Evolutionary conservation across 1,140 invertebrate species (phyloP).

Genomic region (Drosophila persimilis): DNA sequence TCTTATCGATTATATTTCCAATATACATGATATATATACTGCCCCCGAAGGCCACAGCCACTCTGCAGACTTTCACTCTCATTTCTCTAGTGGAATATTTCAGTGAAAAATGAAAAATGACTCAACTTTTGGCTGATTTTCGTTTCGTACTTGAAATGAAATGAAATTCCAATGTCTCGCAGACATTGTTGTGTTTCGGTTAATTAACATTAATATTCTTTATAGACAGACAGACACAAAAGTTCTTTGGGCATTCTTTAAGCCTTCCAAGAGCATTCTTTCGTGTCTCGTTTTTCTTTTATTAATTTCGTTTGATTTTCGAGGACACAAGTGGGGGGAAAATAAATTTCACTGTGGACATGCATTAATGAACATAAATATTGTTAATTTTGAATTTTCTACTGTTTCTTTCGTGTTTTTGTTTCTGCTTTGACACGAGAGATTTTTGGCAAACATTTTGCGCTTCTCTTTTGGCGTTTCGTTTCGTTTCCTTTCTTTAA

Average conservation of each 20-base stretch:
- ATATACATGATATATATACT: background rate
- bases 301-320: slow-evolving; percentile 38
- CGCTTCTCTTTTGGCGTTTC: background rate
- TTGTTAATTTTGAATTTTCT: slow-evolving; percentile 13
- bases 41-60: slow-evolving; percentile 7
- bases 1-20: background rate
- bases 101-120: slow-evolving; percentile 8
- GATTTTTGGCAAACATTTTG: slow-evolving; percentile 23
- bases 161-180: slow-evolving; percentile 51
- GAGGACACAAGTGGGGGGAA: slow-evolving; percentile 46
- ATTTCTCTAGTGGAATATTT: slow-evolving; percentile 5
- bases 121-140: slow-evolving; percentile 23
- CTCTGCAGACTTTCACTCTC: slow-evolving; percentile 1
- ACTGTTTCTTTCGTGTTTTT: slow-evolving; percentile 26
- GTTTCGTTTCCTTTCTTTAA: slow-evolving; percentile 3
- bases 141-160: background rate
- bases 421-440: slow-evolving; percentile 20
- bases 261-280: slow-evolving; percentile 1
- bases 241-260: slow-evolving; percentile 4
- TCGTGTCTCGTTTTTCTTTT: background rate
- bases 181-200: slow-evolving; percentile 27
- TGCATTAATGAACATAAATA: slow-evolving; percentile 55
- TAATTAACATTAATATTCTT: slow-evolving; percentile 51
- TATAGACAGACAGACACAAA: slow-evolving; percentile 26
- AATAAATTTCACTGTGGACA: slow-evolving; percentile 32